Conservation (phyloP, 2,888 invertebrate genomes). For the Scaptomyza parva region DNA sequence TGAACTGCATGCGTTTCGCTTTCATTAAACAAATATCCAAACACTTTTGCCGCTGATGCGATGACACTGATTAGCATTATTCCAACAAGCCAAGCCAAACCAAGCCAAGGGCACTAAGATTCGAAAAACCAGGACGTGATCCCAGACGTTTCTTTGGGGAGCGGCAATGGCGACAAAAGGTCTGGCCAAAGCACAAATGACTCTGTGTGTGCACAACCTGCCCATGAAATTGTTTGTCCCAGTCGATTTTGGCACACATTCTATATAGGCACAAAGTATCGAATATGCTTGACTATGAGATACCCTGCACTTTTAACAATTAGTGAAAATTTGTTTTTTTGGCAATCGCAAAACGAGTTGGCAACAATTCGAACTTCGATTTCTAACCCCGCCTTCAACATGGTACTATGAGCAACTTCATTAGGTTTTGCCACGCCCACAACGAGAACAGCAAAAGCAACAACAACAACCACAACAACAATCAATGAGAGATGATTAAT, state of each 20-base stretch:
- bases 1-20: slow-evolving; percentile 67
- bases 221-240: slow-evolving; percentile 43
- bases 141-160: slow-evolving; percentile 43
- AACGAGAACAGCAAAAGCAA: slow-evolving; percentile 31
- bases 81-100: slow-evolving; percentile 47
- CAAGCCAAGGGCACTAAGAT: too few relatives aligned
- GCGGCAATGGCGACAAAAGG: slow-evolving; percentile 71
- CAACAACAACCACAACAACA: slow-evolving; percentile 35
- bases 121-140: slow-evolving; percentile 11
- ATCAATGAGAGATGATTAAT: slow-evolving; percentile 73
- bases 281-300: background rate
- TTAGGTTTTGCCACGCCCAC: slow-evolving; percentile 67
- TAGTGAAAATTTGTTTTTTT: slow-evolving; percentile 43
- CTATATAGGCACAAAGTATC: background rate
- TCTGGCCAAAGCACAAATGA: slow-evolving; percentile 52
- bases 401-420: slow-evolving; percentile 49
- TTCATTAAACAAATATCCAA: slow-evolving; percentile 80
- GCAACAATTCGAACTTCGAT: slow-evolving; percentile 11
- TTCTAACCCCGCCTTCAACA: background rate
- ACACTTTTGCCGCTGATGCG: slow-evolving; percentile 78
- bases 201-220: slow-evolving; percentile 38
- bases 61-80: slow-evolving; percentile 70
- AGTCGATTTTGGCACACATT: slow-evolving; percentile 39
- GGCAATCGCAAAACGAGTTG: slow-evolving; percentile 19
- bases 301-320: slow-evolving; percentile 15